Base-by-base conservation (phyloP, 2,797 vertebrate species). In the Geotrypetes seraphini region DNA sequence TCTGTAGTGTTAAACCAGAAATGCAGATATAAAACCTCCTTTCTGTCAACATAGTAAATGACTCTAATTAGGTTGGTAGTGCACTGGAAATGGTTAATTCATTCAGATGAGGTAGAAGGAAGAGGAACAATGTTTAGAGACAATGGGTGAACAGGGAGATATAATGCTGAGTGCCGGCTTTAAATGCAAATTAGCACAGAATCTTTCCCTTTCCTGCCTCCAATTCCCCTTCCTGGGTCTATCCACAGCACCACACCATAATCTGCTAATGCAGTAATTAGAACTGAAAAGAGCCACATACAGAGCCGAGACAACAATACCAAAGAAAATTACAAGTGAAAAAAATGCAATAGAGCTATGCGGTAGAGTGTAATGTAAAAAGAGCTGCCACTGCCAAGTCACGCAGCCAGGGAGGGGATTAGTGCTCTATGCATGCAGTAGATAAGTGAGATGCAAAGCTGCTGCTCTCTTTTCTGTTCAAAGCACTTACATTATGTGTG, bases 61-160 rank as follows among this genome's bases (percentile, higher is more conserved):
- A 63, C 60, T 70, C 61, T 69, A 70, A 72, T 72, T 72, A 70
- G 60, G 55, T 57, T 60, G 57, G 69, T 66, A 60, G 66, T 68
- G 63, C 61, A 70, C 60, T 66, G 55, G 66, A 68, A 68, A 68
- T 69, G 55, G 61, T 70, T 68, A 66, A 70, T 72, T 68, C 61
- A 60, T 72, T 65, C 63, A 65, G 59, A 67, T 68, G 69, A 70
- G 62, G 63, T 60, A 70, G 66, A 74, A 72, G 66, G 62, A 70
- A 72, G 60, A 69, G 64, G 57, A 74, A 65, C 68, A 69, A 69
- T 74, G 69, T 70, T 71, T 70, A 72, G 70, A 71, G 63, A 72
- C 66, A 72, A 70, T 64, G 71, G 60, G 69, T 65, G 64, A 71
- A 69, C 51, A 61, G 68, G 71, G 71, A 74, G 62, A 69, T 67